Base-by-base conservation (phyloP, 2,113 vertebrate genomes). In the human region DNA sequence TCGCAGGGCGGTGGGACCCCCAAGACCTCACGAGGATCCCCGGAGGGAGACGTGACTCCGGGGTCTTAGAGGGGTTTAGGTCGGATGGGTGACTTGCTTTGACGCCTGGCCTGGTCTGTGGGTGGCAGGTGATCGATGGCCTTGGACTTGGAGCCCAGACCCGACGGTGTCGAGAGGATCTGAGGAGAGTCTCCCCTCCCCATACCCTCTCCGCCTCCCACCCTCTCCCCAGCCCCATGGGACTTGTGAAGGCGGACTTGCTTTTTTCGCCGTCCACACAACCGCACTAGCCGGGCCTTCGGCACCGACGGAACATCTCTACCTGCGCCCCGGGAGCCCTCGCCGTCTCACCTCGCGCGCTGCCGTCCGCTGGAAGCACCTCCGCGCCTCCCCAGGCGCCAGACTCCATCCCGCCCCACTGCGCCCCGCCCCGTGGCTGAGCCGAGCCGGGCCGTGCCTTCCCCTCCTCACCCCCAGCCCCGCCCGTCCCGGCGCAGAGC, bases 271-370 rank as follows among this genome's bases (percentile, higher is more conserved):
- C 16, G 32, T 61, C 87, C 96, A 66, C 38, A 32, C 9, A 89
- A 89, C 89, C 48, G 6, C 81, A 3, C 22, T 18, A 8, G 61
- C 55, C 6, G 16, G 72, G 48, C 73, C 40, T 72, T 90, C 1
- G 30, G 13, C 80, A 45, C 30, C 1, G 64, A 61, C 48, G 0
- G 38, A 16, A n/a, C 92, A 5, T 16, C 50, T 27, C 38, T 11
- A 23, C 38, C 55, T 11, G 96, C 55, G 91, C 45, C 88, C 55
- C 0, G 27, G 18, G 11, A 91, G 57, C 93, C 61, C 23, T n/a
- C 9, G 40, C 57, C 12, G n/a, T 35, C 96, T 95, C 97, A 89
- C 96, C 93, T 90, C 2, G 16, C 8, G 64, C 43, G 6, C 52
- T 57, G 25, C 0, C 13, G 50, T 57, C 50, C 35, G 43, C 59